Evolutionary conservation across 2,797 vertebrate species (phyloP), one percentile per base, ranked within the genome.

Genomic region (Nyctibius grandis): DNA sequence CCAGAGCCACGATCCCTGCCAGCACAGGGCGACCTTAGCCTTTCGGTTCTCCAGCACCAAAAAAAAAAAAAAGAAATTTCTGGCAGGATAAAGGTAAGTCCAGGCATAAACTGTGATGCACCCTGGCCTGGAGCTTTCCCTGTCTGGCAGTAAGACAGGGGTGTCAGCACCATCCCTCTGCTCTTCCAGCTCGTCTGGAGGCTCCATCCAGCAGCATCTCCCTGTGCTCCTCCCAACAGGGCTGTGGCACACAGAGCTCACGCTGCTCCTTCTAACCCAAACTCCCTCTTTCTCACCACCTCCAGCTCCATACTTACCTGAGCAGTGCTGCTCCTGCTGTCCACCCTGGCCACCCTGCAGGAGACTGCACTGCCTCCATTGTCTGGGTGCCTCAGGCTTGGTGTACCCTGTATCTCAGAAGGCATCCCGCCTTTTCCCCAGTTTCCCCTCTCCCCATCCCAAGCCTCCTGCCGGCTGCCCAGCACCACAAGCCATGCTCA

Each of bases 161-260:
- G 16, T 28, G n/a, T 45, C 34, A 79, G 38, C 50, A 78, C 34
- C 31, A 53, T 48, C 40, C n/a, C 64, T 29, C 33, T 13, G 29
- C 26, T 63, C 42, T 91, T 76, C 34, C 33, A 53, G 0, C 22
- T 77, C 8, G 0, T n/a, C 14, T 36, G 19, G 15, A 72, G 23
- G 14, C 15, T 90, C 18, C 53, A 31, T 68, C 33, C 60, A 60
- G 50, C 22, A 76, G 64, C 31, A 47, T 20, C 9, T 60, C 25
- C n/a, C 18, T 1, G 0, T 19, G 11, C 8, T 84, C 8, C 42
- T 72, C 23, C 42, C 18, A 19, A 4, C 0, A 36, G 15, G 20
- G 8, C n/a, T 38, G 6, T 0, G 0, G 8, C 25, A 42, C 2
- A 1, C 29, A 31, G 31, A 59, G 26, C 42, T 63, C 29, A 22